Evolutionary conservation across 2,888 invertebrate species (phyloP).

Genomic region (Acrobasis suavella): DNA sequence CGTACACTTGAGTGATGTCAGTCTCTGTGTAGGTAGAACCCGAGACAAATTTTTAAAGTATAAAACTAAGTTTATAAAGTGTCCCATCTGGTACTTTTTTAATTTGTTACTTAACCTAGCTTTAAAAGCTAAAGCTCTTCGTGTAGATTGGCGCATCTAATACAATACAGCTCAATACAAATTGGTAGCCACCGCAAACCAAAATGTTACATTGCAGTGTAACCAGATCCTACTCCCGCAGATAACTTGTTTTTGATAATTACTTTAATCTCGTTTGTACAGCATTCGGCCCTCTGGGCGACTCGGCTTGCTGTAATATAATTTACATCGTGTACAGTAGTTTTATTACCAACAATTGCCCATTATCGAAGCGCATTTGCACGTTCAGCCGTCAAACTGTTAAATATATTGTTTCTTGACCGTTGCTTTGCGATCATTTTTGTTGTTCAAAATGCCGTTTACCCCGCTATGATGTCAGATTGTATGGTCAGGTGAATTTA

Average conservation of each 20-base stretch:
- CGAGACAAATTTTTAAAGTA: background rate
- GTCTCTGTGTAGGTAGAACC: no score
- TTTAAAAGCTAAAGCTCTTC: constrained; percentile 21
- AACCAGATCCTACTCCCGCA: constrained; percentile 23
- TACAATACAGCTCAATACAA: constrained; percentile 22
- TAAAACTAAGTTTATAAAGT: background rate
- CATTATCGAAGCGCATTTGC: constrained; percentile 62
- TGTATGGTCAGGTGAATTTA: constrained; percentile 15
- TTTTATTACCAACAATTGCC: constrained; percentile 68
- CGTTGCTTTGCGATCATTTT: constrained; percentile 37
- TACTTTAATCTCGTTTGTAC: constrained; percentile 48
- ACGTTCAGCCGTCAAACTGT: constrained; percentile 55
- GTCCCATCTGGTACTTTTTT: background rate
- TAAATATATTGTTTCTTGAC: constrained; percentile 54
- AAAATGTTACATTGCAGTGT: constrained; percentile 7
- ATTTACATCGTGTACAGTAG: constrained; percentile 65
- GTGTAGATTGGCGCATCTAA: constrained; percentile 24
- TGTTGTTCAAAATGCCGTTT: constrained; percentile 31
- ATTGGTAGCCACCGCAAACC: constrained; percentile 19
- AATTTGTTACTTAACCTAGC: constrained; percentile 22
- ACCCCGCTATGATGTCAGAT: constrained; percentile 25
- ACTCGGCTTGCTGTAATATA: constrained; percentile 50
- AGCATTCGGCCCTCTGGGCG: constrained; percentile 46
- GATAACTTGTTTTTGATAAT: constrained; percentile 57
- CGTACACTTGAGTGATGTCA: background rate